Conservation (phyloP, 2,888 invertebrate genomes). For the Campoplex nolae region DNA sequence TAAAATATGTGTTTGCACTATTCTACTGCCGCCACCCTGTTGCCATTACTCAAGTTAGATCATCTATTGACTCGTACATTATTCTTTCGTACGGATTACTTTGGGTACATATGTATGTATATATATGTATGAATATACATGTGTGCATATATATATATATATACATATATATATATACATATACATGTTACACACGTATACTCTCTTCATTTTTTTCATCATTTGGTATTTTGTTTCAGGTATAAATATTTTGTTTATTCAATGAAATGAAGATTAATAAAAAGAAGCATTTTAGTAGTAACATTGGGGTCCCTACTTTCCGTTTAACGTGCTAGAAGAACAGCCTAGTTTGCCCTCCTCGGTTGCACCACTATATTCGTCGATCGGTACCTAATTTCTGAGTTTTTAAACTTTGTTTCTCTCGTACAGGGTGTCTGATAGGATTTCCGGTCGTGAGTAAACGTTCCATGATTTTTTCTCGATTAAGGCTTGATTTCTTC, state of each 20-base stretch:
- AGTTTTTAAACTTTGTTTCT: slow-evolving; percentile 1
- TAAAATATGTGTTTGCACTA: slow-evolving; percentile 74
- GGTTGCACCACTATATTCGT: slow-evolving; percentile 84
- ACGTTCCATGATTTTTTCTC: slow-evolving; percentile 2
- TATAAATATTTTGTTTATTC: slow-evolving; percentile 46
- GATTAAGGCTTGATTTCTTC: slow-evolving; percentile 6
- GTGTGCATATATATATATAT: slow-evolving; percentile 57
- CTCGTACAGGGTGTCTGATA: slow-evolving; percentile 76
- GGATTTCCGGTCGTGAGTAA: slow-evolving; percentile 51
- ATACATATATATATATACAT: slow-evolving; percentile 50
- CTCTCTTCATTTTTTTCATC: slow-evolving; percentile 36
- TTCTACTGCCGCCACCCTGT: slow-evolving; percentile 83
- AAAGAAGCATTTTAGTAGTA: slow-evolving; percentile 79
- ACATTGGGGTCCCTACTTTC: slow-evolving; percentile 86
- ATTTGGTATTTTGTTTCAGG: slow-evolving; percentile 24
- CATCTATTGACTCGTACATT: slow-evolving; percentile 65
- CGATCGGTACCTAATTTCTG: slow-evolving; percentile 68
- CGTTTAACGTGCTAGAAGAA: slow-evolving; percentile 89
- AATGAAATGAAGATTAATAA: slow-evolving; percentile 60
- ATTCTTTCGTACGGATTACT: slow-evolving; percentile 32
- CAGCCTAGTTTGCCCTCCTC: slow-evolving; percentile 87
- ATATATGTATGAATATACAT: slow-evolving; percentile 53
- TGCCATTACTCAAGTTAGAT: slow-evolving; percentile 77
- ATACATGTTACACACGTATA: slow-evolving; percentile 8
- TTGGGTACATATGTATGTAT: slow-evolving; percentile 48